Conservation (phyloP, 64 coral and sea anemone species). For the Catalaphyllia jardinei region DNA sequence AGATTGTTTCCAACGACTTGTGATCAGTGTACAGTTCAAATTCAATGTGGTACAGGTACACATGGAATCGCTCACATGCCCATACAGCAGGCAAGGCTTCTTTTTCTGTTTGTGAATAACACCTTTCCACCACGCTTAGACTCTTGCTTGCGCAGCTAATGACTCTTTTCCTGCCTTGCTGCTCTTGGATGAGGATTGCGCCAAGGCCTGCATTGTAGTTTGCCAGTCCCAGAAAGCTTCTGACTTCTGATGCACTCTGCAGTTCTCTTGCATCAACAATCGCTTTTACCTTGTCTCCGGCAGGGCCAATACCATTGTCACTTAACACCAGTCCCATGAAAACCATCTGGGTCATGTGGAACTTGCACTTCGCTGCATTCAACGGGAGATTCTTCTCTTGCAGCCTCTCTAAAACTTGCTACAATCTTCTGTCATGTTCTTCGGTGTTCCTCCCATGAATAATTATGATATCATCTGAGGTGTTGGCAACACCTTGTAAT, state of each 20-base stretch:
- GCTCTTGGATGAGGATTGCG: slow-evolving; percentile 9
- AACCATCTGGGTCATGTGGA: slow-evolving; percentile 14
- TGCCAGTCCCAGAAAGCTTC: slow-evolving; percentile 25
- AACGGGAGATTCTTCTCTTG: slow-evolving; percentile 29
- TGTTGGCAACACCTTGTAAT: no score
- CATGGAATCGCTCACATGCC: no score
- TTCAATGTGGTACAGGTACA: no score
- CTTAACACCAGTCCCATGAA: slow-evolving; percentile 11
- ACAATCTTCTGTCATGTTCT: slow-evolving; percentile 18
- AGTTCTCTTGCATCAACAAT: slow-evolving; percentile 21
- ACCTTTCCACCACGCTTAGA: no score
- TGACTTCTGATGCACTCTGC: slow-evolving; percentile 26
- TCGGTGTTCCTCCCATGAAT: background rate
- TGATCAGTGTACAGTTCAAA: no score
- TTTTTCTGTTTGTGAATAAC: no score
- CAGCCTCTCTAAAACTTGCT: slow-evolving; percentile 12
- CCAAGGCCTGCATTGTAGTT: slow-evolving; percentile 37
- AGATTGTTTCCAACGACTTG: background rate
- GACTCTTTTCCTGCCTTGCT: background rate
- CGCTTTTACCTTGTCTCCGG: background rate
- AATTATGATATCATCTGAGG: no score
- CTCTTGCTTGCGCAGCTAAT: background rate
- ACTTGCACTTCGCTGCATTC: slow-evolving; percentile 16
- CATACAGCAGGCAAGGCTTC: no score
- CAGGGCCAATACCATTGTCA: slow-evolving; percentile 31